Evolutionary conservation across 2,113 vertebrate genomes (phyloP).

Genomic region (Hydrolagus affinis): DNA sequence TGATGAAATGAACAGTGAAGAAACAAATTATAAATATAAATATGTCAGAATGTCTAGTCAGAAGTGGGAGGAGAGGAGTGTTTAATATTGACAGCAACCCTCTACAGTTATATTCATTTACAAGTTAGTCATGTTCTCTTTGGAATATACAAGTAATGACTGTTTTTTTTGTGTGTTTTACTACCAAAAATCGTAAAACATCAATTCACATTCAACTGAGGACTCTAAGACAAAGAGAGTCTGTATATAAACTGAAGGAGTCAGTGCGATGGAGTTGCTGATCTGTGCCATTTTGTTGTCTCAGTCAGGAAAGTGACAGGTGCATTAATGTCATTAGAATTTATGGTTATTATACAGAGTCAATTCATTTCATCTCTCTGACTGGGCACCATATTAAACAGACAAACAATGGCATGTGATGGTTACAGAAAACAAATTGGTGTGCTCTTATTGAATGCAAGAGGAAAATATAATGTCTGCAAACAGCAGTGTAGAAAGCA

Average conservation of each 20-base stretch:
- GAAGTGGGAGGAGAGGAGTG: neutral
- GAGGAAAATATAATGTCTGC: neutral
- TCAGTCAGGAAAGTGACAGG: constrained; percentile 18
- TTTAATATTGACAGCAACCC: neutral
- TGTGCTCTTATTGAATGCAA: neutral
- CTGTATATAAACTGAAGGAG: neutral
- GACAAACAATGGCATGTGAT: neutral
- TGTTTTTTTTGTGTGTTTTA: neutral
- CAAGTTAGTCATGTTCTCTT: neutral
- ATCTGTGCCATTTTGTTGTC: constrained; percentile 21
- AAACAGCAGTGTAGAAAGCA: neutral
- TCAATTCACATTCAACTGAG: neutral
- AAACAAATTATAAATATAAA: neutral
- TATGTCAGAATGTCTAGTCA: neutral
- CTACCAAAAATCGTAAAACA: neutral
- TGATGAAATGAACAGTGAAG: neutral
- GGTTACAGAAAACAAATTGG: neutral
- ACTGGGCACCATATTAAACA: neutral
- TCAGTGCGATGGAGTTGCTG: neutral
- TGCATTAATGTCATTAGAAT: constrained; percentile 11
- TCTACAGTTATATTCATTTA: neutral
- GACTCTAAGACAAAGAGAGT: neutral
- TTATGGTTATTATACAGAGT: neutral
- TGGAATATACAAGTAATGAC: neutral
- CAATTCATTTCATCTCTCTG: neutral